Conservation (phyloP, 2,797 vertebrate genomes). For the Liparis tanakae region DNA sequence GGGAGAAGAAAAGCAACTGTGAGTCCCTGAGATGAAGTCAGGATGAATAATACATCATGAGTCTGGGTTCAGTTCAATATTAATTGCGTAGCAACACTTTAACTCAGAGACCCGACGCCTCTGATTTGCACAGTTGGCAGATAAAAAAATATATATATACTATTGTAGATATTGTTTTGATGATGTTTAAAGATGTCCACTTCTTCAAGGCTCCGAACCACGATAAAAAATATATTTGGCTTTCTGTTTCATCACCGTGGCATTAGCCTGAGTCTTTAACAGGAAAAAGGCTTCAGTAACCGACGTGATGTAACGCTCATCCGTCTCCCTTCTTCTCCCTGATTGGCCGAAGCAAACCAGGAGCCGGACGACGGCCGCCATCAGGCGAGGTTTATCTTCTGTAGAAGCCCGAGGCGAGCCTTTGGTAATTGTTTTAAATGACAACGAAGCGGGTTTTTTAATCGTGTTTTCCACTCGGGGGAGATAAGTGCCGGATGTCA, state of each 20-base stretch:
- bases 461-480: too few species aligned
- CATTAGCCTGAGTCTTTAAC: background rate
- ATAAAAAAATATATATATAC: background rate
- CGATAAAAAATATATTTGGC: too few species aligned
- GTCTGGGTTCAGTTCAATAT: constrained; percentile 7
- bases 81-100: background rate
- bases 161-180: background rate
- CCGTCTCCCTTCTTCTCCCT: background rate
- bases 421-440: background rate
- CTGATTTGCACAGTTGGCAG: background rate
- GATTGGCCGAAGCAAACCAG: background rate
- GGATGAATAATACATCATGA: constrained; percentile 13
- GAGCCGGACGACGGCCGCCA: background rate
- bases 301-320: background rate
- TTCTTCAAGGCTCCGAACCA: background rate
- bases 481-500: background rate
- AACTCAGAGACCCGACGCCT: background rate
- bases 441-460: too few species aligned
- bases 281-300: background rate
- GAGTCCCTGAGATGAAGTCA: background rate
- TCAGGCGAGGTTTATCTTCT: background rate
- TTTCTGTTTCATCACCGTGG: background rate
- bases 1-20: background rate
- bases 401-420: background rate
- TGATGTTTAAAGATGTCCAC: background rate